Conservation (phyloP, 1,140 invertebrate species). For the Campoletis sonorensis region DNA sequence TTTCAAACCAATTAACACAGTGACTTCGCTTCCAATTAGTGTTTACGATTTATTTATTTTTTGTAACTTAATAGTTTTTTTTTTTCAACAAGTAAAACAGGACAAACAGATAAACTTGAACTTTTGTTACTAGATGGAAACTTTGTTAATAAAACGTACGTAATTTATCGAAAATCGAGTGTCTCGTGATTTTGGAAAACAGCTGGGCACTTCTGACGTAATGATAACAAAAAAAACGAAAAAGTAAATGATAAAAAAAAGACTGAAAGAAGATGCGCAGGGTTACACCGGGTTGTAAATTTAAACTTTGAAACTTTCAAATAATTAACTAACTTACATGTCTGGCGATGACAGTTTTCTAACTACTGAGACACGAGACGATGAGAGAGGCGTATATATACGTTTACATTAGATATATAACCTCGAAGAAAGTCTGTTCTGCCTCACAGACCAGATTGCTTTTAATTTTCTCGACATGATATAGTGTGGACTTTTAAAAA, state of each 20-base stretch:
- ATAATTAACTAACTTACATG: slow-evolving; percentile 21
- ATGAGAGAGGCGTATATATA: not conserved
- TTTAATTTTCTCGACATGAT: slow-evolving; percentile 14
- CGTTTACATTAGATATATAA: not conserved
- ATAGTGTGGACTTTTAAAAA: not conserved
- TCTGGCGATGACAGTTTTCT: slow-evolving; percentile 4
- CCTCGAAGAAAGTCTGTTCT: not conserved
- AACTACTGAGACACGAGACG: slow-evolving; percentile 18
- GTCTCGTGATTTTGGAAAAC: no score
- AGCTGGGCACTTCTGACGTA: no score
- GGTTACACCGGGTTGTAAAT: not conserved
- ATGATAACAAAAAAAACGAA: not conserved
- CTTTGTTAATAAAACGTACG: no score
- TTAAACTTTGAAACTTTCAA: slow-evolving; percentile 9
- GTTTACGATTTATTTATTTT: no score
- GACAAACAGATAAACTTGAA: no score
- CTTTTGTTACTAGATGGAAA: no score
- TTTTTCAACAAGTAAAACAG: no score
- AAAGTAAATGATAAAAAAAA: not conserved
- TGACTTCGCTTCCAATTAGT: no score
- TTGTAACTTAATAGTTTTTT: no score
- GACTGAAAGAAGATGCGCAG: not conserved
- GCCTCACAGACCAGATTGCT: slow-evolving; percentile 14
- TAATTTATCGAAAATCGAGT: no score
- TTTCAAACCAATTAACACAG: no score